Evolutionary conservation across 2,113 vertebrate genomes (phyloP).

Genomic region (Pardalotus punctatus): DNA sequence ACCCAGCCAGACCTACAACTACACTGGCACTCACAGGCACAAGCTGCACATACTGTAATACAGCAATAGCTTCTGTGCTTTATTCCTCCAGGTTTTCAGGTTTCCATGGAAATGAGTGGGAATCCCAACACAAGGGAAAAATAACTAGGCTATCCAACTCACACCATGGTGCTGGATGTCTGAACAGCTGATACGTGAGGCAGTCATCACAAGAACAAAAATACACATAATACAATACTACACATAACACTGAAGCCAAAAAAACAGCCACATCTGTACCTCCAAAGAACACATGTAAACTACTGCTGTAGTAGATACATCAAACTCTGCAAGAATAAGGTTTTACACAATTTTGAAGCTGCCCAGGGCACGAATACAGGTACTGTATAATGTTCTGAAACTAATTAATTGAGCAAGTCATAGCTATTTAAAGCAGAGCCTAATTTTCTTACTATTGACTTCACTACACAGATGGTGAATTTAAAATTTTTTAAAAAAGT

Average conservation of each 20-base stretch:
- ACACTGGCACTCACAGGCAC: not conserved
- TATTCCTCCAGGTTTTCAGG: not conserved
- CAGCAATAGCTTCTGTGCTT: not conserved
- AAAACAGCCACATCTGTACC: not conserved
- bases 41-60: not conserved
- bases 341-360: not conserved
- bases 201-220: not conserved
- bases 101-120: slow-evolving; percentile 61
- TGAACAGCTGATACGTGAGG: slow-evolving; percentile 11
- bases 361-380: not conserved
- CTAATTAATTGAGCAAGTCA: not conserved
- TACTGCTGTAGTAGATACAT: not conserved
- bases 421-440: not conserved
- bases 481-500: not conserved
- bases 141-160: slow-evolving; percentile 55
- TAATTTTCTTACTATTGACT: not conserved
- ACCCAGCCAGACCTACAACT: not conserved
- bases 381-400: not conserved
- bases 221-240: not conserved
- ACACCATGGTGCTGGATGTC: not conserved
- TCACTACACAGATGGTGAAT: not conserved
- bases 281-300: not conserved
- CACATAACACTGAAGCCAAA: not conserved
- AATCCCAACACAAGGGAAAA: slow-evolving; percentile 39
- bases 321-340: not conserved